Conservation (phyloP, 2,888 invertebrate species). For the Platypus cylindrus region DNA sequence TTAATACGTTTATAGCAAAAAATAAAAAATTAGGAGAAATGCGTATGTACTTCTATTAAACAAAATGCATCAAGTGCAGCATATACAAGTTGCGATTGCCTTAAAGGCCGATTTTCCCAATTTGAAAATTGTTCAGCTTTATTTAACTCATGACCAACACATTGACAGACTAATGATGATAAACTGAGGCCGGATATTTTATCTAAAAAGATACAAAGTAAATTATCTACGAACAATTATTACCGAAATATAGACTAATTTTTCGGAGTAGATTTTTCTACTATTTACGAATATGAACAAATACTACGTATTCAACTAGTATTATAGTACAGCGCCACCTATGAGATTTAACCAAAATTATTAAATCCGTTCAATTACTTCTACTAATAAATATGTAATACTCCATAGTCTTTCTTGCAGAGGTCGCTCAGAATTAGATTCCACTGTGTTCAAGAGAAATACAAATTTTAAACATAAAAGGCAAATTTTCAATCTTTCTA, state of each 20-base stretch:
- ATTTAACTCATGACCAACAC: constrained; percentile 63
- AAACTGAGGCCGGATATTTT: constrained; percentile 51
- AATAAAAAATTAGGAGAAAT: not conserved
- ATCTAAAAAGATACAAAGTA: no score
- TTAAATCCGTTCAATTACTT: no score
- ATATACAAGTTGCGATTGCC: constrained; percentile 65
- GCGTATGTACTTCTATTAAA: constrained; percentile 46
- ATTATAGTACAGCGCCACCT: no score
- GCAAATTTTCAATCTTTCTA: no score
- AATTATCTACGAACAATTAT: no score
- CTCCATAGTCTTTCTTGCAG: not conserved
- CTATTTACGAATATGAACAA: no score
- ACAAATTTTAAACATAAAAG: no score
- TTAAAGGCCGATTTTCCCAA: constrained; percentile 75
- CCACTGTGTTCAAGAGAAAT: not conserved
- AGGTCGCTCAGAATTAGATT: not conserved
- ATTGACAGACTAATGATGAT: constrained; percentile 59
- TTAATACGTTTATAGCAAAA: not conserved
- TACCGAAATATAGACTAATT: no score
- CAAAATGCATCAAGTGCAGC: constrained; percentile 85
- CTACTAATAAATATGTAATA: no score
- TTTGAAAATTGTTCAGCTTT: constrained; percentile 88
- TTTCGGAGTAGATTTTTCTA: no score
- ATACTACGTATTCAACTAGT: no score
- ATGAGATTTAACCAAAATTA: no score